Base-by-base conservation (phyloP, 2,113 vertebrate genomes). In the Gobio gobio region DNA sequence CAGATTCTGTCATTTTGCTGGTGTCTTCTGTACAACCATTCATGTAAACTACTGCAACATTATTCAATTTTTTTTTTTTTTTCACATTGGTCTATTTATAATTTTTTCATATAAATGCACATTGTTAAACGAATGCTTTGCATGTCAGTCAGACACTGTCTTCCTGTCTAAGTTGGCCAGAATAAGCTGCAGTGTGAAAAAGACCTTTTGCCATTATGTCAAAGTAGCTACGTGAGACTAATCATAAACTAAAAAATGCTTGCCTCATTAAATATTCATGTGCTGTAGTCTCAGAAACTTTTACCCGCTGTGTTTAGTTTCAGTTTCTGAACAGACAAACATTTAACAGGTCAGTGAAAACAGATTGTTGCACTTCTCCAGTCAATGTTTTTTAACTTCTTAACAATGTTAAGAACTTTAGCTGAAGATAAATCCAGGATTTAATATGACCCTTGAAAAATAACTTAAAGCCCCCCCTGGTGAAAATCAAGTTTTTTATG, bases 181-280 rank as follows among this genome's bases (percentile, higher is more conserved):
- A 73, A 43, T 45, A 47, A 73, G 70, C 70, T 47, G 70, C 40
- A 16, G n/a, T 49, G 10, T 74, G 72, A 74, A 74, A 72, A 20
- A 43, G 72, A 74, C 72, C 72, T 47, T 74, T 74, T 74, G 72
- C 72, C 72, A 49, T 74, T 24, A 13, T 26, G 72, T 74, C 72
- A 74, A 74, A 74, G 72, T 26, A n/a, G 12, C 70, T 74, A 74
- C 43, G 70, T 74, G 72, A 49, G 43, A 45, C 72, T 47, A 74
- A 74, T 74, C 43, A 74, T 49, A 26, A 74, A 74, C n/a, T 24
- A 24, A 70, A 47, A 33, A 73, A 73, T 47, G 43, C 43, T 16
- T 26, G 5, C 10, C 72, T 74, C n/a, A 26, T 74, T 49, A 74
- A 74, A 47, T 74, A 74, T 74, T 47, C n/a, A 49, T 49, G 22